These are phyloP conservation scores for Dryoscopus gambensis DNA, from an alignment of 2,113 vertebrate genomes.

Conservation along the genomic window DNA sequence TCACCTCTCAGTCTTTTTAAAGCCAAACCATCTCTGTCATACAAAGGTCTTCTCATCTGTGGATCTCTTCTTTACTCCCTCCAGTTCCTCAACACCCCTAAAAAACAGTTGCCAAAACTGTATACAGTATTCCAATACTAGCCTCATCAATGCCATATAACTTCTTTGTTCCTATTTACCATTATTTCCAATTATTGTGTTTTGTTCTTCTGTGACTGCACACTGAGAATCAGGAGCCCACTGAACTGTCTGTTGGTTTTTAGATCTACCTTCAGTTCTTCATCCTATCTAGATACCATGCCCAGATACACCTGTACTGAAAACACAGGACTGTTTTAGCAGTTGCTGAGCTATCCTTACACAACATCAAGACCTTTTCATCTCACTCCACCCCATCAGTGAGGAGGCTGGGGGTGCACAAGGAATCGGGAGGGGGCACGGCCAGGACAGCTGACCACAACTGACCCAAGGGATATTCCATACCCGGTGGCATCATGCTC, in stretches of 20 bases:
- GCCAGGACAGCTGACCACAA: background rate
- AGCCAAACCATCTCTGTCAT: background rate
- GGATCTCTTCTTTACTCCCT: background rate
- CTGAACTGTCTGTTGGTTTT: background rate
- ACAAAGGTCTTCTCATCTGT: background rate
- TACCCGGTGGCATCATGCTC: background rate
- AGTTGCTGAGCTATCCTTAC: background rate
- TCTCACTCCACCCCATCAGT: background rate
- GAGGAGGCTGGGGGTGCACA: background rate
- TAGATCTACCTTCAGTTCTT: background rate
- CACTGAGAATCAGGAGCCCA: background rate
- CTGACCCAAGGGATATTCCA: background rate
- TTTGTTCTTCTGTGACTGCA: background rate
- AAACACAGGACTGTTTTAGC: background rate
- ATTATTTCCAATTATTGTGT: background rate
- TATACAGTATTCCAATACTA: background rate
- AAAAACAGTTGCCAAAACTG: background rate
- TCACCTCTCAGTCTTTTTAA: background rate
- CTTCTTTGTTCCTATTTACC: background rate
- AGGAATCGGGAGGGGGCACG: rapidly evolving
- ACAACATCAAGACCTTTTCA: background rate
- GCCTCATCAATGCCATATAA: background rate
- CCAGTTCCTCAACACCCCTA: background rate
- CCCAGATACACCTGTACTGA: background rate
- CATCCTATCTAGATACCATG: background rate